Evolutionary conservation across 2,888 invertebrate species (phyloP).

Genomic region (Drosophila hamatofila): DNA sequence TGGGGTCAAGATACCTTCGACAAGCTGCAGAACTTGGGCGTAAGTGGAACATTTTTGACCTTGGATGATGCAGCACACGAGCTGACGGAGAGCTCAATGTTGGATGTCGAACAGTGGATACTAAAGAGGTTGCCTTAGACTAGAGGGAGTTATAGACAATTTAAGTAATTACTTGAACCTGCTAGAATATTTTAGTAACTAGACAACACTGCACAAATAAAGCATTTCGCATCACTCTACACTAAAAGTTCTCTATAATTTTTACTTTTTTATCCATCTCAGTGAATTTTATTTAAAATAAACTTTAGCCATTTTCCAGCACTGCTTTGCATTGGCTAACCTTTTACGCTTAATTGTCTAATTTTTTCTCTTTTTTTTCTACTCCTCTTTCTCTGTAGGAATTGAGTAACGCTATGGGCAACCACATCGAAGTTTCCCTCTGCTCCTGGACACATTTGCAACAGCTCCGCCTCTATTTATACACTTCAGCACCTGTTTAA

Average conservation of each 20-base stretch:
- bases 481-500: constrained; percentile 67
- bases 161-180: not conserved
- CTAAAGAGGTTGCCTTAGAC: constrained; percentile 86
- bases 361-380: not conserved
- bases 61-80: constrained; percentile 88
- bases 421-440: not conserved
- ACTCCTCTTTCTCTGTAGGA: not conserved
- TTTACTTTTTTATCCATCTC: too few relatives aligned
- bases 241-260: too few relatives aligned
- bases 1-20: constrained; percentile 89
- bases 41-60: constrained; percentile 88
- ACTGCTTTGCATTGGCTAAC: not conserved
- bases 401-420: constrained; percentile 3
- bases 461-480: constrained; percentile 21
- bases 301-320: constrained; percentile 1
- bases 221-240: not conserved
- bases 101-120: constrained; percentile 88
- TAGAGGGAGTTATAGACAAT: not conserved
- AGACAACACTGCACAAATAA: not conserved
- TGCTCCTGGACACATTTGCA: constrained; percentile 3
- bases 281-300: not conserved
- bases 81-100: constrained; percentile 87
- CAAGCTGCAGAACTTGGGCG: constrained; percentile 87
- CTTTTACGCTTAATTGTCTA: constrained; percentile 1
- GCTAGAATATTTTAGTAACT: not conserved